These are phyloP conservation scores for Mamestra brassicae DNA, from an alignment of 2,888 invertebrate genomes.

Conservation along the genomic window DNA sequence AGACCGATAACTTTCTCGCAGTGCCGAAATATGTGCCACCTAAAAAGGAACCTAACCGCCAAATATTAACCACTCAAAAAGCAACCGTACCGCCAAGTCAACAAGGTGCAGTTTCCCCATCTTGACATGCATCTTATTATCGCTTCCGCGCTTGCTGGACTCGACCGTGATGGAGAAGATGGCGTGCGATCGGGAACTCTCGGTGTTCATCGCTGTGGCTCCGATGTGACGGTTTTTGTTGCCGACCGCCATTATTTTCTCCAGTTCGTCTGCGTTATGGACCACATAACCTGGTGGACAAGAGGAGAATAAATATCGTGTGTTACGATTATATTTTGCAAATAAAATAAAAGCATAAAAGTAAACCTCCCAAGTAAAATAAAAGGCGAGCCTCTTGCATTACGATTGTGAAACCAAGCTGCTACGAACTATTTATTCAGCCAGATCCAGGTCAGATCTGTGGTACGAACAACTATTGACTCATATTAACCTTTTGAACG, in stretches of 20 bases:
- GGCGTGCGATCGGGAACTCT: constrained; percentile 99
- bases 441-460: no score
- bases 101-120: constrained; percentile 99
- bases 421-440: no score
- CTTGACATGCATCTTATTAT: constrained; percentile 96
- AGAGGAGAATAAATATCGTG: background rate
- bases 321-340: background rate
- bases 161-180: constrained; percentile 99
- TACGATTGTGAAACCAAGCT: no score
- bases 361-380: no score
- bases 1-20: no score
- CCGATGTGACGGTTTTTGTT: constrained; percentile 96
- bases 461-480: no score
- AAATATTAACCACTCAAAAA: constrained; percentile 91
- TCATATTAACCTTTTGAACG: no score
- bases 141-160: constrained; percentile 95
- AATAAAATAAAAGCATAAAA: no score
- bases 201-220: constrained; percentile 99
- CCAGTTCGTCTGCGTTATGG: constrained; percentile 98
- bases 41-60: constrained; percentile 85
- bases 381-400: no score
- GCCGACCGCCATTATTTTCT: constrained; percentile 98
- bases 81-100: constrained; percentile 95
- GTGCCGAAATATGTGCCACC: background rate
- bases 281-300: constrained; percentile 96